Percentiles rank a stretch among this genome's conserved stretches.
Evolutionary conservation across 1,140 invertebrate genomes (phyloP).

Genomic region (Phymastichus coffea): DNA sequence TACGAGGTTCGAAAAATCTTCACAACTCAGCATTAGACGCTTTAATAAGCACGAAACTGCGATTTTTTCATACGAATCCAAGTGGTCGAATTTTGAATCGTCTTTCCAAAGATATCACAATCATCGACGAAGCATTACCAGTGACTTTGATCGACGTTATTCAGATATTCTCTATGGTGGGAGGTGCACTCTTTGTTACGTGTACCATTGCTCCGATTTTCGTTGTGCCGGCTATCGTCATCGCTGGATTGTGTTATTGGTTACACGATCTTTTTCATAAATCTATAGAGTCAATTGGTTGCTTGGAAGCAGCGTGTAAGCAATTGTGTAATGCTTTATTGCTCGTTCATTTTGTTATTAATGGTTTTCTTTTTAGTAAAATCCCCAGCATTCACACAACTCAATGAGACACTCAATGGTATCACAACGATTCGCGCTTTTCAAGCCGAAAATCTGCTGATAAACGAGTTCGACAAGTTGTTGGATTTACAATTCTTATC

Average conservation of each 20-base stretch:
- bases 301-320: no score
- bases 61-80: conserved; percentile 76
- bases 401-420: conserved; percentile 84
- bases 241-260: no score
- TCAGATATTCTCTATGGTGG: conserved; percentile 62
- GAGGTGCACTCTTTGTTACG: conserved; percentile 65
- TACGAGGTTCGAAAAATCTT: conserved; percentile 63
- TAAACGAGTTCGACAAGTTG: conserved; percentile 72
- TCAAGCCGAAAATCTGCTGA: conserved; percentile 72
- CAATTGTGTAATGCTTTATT: no score
- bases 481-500: conserved; percentile 63
- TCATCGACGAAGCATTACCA: conserved; percentile 81
- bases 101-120: conserved; percentile 74
- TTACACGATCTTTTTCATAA: no score
- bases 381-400: conserved; percentile 81
- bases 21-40: conserved; percentile 67
- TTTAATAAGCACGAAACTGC: conserved; percentile 60
- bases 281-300: no score
- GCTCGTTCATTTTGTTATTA: no score
- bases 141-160: conserved; percentile 73
- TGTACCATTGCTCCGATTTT: conserved; percentile 72
- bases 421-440: conserved; percentile 86
- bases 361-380: conserved; percentile 59
- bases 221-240: conserved; percentile 64
- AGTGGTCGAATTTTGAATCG: conserved; percentile 70